Percentiles rank a stretch among this genome's conserved stretches.
These are phyloP conservation scores for Emmelina monodactyla DNA, from an alignment of 2,888 invertebrate genomes.

Conservation along the genomic window DNA sequence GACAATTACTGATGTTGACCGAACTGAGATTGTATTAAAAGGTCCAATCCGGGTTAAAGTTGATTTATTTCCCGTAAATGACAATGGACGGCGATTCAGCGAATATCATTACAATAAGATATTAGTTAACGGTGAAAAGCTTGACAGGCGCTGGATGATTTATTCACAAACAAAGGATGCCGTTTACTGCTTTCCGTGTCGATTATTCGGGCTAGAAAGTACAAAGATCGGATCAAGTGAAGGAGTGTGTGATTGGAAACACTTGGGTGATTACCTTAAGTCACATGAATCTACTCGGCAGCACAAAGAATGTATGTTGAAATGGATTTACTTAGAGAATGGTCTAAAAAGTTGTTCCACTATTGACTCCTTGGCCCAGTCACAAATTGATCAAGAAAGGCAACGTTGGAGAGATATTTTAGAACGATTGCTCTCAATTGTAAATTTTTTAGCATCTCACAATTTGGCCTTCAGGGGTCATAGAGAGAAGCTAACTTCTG, in stretches of 20 bases:
- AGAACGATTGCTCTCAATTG: conserved; percentile 7
- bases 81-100: too few species aligned
- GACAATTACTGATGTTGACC: too few species aligned
- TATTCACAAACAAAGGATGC: conserved; percentile 10
- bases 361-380: conserved; percentile 7
- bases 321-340: conserved; percentile 11
- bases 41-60: too few species aligned
- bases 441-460: conserved; percentile 13
- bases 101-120: too few species aligned
- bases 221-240: conserved; percentile 7
- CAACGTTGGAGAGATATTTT: conserved; percentile 7
- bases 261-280: neutral
- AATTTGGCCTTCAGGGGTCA: conserved; percentile 11
- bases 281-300: conserved; percentile 6
- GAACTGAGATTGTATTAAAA: too few species aligned
- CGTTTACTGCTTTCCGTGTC: conserved; percentile 8
- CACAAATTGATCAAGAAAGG: conserved; percentile 10
- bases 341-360: conserved; percentile 2
- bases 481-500: conserved; percentile 8
- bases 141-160: conserved; percentile 10
- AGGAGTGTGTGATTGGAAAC: conserved; percentile 8
- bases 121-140: conserved; percentile 8
- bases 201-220: conserved; percentile 7
- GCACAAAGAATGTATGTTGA: conserved; percentile 4
- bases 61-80: too few species aligned